Conservation (phyloP, 2,113 vertebrate species). For the Poeciliopsis occidentalis region DNA sequence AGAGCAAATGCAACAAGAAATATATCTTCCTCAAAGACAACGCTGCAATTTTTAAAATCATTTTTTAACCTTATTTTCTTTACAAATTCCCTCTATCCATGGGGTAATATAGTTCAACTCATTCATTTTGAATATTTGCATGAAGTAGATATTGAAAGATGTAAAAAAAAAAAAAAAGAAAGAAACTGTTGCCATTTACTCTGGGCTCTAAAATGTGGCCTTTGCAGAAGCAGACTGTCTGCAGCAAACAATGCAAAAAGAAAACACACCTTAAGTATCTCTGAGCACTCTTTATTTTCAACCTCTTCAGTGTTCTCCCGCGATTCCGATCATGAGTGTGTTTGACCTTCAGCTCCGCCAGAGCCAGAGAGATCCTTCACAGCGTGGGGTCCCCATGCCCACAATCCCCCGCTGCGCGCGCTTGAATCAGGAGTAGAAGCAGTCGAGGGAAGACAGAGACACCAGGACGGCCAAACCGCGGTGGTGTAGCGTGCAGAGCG, state of each 20-base stretch:
- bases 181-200: no score
- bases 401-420: conserved; percentile 71
- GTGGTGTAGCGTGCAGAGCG: conserved; percentile 7
- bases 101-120: neutral
- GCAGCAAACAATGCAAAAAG: conserved; percentile 17
- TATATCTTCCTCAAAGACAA: neutral
- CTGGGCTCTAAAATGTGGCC: no score
- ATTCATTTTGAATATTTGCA: neutral
- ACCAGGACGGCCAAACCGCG: conserved; percentile 43
- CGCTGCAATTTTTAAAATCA: neutral
- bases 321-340: conserved; percentile 69
- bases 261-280: conserved; percentile 35
- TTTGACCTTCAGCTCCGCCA: conserved; percentile 78
- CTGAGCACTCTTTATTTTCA: conserved; percentile 33
- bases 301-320: conserved; percentile 54
- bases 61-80: neutral
- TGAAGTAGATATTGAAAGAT: neutral
- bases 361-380: conserved; percentile 75
- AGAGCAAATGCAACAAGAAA: conserved; percentile 19
- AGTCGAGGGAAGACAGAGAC: conserved; percentile 30
- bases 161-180: no score
- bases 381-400: conserved; percentile 73
- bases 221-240: conserved; percentile 24
- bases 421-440: conserved; percentile 74
- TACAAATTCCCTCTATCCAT: neutral